A percentile compares a stretch with the other conserved stretches of the same genome.
These are phyloP conservation scores for Yponomeuta sedellus DNA, from an alignment of 2,888 invertebrate genomes.

Conservation along the genomic window DNA sequence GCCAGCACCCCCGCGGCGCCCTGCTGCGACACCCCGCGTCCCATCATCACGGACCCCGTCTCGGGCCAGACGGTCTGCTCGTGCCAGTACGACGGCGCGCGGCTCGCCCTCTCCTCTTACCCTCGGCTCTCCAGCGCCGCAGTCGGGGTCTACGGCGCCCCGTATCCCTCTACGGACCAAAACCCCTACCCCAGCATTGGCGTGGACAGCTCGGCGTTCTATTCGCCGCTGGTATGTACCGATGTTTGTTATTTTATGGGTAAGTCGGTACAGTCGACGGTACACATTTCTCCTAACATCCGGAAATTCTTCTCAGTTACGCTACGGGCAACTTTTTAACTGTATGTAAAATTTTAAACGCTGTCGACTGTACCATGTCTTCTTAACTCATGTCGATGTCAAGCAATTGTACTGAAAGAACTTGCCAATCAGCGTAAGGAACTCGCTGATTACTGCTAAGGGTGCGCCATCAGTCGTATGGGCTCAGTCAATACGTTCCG, in stretches of 20 bases:
- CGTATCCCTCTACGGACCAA: slow-evolving; percentile 93
- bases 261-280: background rate
- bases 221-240: slow-evolving; percentile 93
- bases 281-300: no score
- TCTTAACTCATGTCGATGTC: no score
- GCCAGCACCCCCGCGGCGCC: slow-evolving; percentile 74
- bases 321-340: no score
- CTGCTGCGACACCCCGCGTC: slow-evolving; percentile 94
- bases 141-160: slow-evolving; percentile 88
- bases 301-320: no score
- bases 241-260: slow-evolving; percentile 2
- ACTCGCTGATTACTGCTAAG: no score
- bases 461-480: no score
- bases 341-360: no score
- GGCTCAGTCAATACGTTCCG: no score
- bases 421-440: no score
- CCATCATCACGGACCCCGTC: slow-evolving; percentile 94
- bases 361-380: no score
- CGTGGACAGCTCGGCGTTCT: slow-evolving; percentile 95
- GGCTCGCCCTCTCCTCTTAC: slow-evolving; percentile 87
- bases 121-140: slow-evolving; percentile 87
- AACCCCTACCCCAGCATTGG: slow-evolving; percentile 95
- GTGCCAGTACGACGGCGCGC: slow-evolving; percentile 93
- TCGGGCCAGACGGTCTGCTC: slow-evolving; percentile 96
- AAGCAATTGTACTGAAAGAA: no score